Conservation (phyloP, 2,888 invertebrate genomes). For the Harpalus rufipes region DNA sequence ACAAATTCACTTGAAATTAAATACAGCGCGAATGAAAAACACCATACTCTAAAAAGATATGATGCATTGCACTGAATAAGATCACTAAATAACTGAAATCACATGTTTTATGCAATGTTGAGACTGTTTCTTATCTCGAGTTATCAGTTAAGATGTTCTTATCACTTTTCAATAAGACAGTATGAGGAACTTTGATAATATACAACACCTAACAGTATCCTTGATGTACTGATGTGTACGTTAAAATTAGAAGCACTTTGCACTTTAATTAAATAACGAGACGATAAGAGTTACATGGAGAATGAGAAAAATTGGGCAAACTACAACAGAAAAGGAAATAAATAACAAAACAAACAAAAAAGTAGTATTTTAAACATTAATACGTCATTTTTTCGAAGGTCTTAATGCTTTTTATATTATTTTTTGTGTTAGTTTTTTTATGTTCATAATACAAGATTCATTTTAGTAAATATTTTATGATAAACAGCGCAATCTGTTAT, state of each 20-base stretch:
- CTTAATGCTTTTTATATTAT: too few species aligned
- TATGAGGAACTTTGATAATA: slow-evolving; percentile 6
- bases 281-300: not conserved
- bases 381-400: too few species aligned
- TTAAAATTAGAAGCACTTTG: slow-evolving; percentile 64
- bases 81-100: slow-evolving; percentile 4
- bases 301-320: too few species aligned
- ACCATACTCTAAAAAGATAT: slow-evolving; percentile 7
- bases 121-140: slow-evolving; percentile 26
- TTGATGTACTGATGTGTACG: slow-evolving; percentile 40
- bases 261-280: slow-evolving; percentile 53
- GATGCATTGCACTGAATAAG: not conserved
- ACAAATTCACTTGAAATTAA: slow-evolving; percentile 24
- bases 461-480: too few species aligned
- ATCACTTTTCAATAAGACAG: slow-evolving; percentile 20
- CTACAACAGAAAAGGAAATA: too few species aligned
- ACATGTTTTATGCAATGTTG: slow-evolving; percentile 41
- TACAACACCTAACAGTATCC: slow-evolving; percentile 31
- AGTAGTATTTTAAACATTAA: too few species aligned
- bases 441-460: too few species aligned
- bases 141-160: slow-evolving; percentile 43
- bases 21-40: not conserved
- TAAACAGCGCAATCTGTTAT: too few species aligned
- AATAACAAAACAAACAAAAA: too few species aligned
- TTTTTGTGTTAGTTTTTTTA: too few species aligned